Conservation (phyloP, 2,888 invertebrate species). For the Drosophila bunnanda region DNA sequence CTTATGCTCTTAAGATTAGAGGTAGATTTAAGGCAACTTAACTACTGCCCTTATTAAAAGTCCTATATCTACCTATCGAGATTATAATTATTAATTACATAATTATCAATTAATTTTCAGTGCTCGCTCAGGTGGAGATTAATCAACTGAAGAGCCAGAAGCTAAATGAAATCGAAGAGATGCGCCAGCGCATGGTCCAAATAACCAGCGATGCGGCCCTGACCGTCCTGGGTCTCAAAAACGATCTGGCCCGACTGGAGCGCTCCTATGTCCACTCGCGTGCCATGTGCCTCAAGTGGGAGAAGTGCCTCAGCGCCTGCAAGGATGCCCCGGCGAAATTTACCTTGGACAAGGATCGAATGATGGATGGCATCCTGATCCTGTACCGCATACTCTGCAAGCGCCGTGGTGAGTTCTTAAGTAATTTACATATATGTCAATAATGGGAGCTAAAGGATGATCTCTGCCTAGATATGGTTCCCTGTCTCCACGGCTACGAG, state of each 20-base stretch:
- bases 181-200: constrained; percentile 82
- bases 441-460: background rate
- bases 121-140: constrained; percentile 84
- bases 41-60: no score
- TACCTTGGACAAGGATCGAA: constrained; percentile 76
- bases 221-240: constrained; percentile 82
- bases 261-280: constrained; percentile 80
- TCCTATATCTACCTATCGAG: no score
- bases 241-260: constrained; percentile 82
- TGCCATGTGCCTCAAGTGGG: constrained; percentile 81
- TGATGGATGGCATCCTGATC: constrained; percentile 81
- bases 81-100: no score
- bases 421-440: background rate
- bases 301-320: constrained; percentile 78
- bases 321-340: constrained; percentile 76
- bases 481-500: constrained; percentile 33
- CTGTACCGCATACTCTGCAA: constrained; percentile 80
- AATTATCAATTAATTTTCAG: constrained; percentile 51
- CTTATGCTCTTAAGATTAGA: no score
- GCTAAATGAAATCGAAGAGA: constrained; percentile 80
- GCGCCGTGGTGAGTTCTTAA: constrained; percentile 67
- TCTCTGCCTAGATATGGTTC: constrained; percentile 41
- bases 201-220: constrained; percentile 82
- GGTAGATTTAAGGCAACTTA: no score
- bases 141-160: constrained; percentile 75